Evolutionary conservation across 2,888 invertebrate genomes (phyloP), one percentile per base, ranked within the genome.

Genomic region (Aphrophora alni): DNA sequence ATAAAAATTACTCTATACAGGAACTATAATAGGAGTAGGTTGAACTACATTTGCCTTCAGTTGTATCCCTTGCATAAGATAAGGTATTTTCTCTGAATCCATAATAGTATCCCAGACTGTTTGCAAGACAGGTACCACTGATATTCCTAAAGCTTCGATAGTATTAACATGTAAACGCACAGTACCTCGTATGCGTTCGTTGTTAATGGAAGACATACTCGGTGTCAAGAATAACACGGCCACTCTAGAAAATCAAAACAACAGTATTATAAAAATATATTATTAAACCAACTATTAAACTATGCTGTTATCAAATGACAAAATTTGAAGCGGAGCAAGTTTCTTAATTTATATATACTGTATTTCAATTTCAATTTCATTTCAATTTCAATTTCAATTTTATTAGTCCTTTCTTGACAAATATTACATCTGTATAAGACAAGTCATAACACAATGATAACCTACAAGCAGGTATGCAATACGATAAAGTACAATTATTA

Each of bases 51-150:
- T 12, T 14, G 14, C 44, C 70, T 82, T 82, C 7, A 75, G 69
- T 88, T 90, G 87, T 87, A 93, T 88, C 87, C 91, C 90, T 69
- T 92, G 89, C 90, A 93, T 90, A 44, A 94, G 87, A 86, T 91
- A 93, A 0, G 92, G 92, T 82, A 92, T 90, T 84, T 90, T 91
- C 87, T 94, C 93, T 84, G 90, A 89, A 69, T 90, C 88, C 0
- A 90, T 89, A 7, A 93, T 87, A 1, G 86, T 86, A 7, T 88
- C 85, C 93, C 93, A 94, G 80, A 89, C 88, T 68, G 85, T 86
- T 17, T 89, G 84, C 85, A 91, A 90, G 74, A 94, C 86, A 0
- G 91, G 88, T 0, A 93, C 89, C 0, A 92, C 89, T 0, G 88
- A 89, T 85, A 89, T 89, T n/a, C 92, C 92, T 80, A 89, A 88